Base-by-base conservation (phyloP, 2,113 vertebrate species). In the Verasper variegatus region DNA sequence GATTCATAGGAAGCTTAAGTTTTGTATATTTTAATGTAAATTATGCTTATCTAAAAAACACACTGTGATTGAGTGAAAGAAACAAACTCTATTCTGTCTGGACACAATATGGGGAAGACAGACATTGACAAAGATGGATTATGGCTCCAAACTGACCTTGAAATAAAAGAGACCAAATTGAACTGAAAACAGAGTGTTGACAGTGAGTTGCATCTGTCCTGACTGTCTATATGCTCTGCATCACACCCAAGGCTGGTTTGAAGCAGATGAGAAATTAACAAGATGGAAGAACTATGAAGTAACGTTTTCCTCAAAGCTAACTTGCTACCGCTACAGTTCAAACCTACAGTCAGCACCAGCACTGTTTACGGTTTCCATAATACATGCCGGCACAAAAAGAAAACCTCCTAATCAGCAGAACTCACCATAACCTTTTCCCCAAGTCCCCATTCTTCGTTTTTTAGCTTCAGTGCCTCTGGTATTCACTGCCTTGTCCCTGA, bases 381-480 rank as follows among this genome's bases (percentile, higher is more conserved):
- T 37, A 62, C 5, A 73, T 9, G n/a, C 23, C 35, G 58, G 55
- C 18, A 57, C 52, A 21, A 40, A 54, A 49, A 61, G 6, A 71
- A 57, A 80, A 61, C 10, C 49, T 52, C 37, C 24, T 21, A 40
- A 73, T 83, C 40, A 78, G 65, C 62, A 55, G 57, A 82, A 59
- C 18, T 63, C 59, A 56, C 59, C 64, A 47, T 17, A 69, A 55
- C 47, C 54, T 52, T 51, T 59, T 42, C 51, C 23, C 40, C 0
- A 2, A 60, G 45, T 64, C 64, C 45, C 42, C 10, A 6, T 52
- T 54, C 42, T 20, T 78, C 10, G 0, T 61, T 54, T 78, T 31
- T 80, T 17, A 5, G 45, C 54, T 49, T 68, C 20, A 12, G 26
- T 61, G 52, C 24, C 49, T 37, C 24, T 63, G 35, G 27, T 63